Conservation (phyloP, 1,140 invertebrate species). For the Rhopalosiphum maidis region DNA sequence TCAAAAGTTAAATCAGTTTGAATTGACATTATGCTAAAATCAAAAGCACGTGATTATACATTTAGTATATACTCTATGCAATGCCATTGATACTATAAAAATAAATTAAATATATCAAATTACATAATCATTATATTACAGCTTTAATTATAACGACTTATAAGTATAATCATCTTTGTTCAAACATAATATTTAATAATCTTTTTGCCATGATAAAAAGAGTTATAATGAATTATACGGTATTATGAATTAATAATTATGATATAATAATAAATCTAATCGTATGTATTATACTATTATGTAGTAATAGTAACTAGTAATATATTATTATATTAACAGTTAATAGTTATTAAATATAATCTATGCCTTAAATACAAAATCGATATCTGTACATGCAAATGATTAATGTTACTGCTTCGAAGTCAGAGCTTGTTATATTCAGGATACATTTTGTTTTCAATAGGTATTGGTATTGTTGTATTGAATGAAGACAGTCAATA, state of each 20-base stretch:
- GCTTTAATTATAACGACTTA: neutral
- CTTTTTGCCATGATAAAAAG: neutral
- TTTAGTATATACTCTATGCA: no score
- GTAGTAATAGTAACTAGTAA: neutral
- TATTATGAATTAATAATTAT: neutral
- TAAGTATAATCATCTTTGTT: neutral
- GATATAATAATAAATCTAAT: slow-evolving; percentile 2
- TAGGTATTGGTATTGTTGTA: no score
- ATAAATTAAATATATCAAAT: neutral
- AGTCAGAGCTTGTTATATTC: no score
- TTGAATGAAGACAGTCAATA: no score
- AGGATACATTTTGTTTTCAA: no score
- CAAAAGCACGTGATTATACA: neutral
- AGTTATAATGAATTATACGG: neutral
- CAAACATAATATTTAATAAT: neutral
- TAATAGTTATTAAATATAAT: no score
- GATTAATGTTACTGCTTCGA: no score
- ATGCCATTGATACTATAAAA: neutral
- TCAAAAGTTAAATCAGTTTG: neutral
- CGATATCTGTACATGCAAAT: no score
- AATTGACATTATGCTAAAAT: neutral
- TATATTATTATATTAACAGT: neutral
- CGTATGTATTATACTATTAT: neutral
- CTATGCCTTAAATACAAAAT: no score
- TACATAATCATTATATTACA: neutral